Evolutionary conservation across 2,888 invertebrate species (phyloP), one percentile per base, ranked within the genome.

Genomic region (Alitta virens): DNA sequence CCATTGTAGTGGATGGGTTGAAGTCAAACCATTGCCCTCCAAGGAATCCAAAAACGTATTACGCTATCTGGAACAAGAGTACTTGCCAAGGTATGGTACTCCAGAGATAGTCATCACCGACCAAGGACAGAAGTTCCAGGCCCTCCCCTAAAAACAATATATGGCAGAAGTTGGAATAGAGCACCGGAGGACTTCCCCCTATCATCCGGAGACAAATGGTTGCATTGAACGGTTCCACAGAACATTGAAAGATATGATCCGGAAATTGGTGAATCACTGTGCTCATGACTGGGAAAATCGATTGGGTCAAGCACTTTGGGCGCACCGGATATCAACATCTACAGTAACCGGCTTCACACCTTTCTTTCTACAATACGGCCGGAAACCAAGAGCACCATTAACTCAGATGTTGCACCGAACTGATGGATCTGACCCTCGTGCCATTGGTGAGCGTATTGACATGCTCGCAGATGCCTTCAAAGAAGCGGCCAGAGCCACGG

Each of bases 141-240:
- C n/a, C 40, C n/a, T 5, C 1, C 23, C 12, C 2, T 5, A 51
- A 16, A 38, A 9, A 33, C 18, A 18, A 12, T 60, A 38, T 26
- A n/a, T 53, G 12, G 27, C 33, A 24, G 42, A 12, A 14, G 16
- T 60, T 7, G 52, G 42, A 12, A 43, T 24, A 5, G 60, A 60
- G 2, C 9, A 18, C 2, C n/a, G 60, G 16, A 9, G 18, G 1
- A 23, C 40, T 5, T 18, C 53, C 1, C 53, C 53, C 7, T 53
- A 42, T 25, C 60, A 60, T 23, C 53, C 60, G 5, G 42, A 23
- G n/a, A 53, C 60, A 1, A 60, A 60, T 40, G 60, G 60, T 3
- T 2, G 21, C 2, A 42, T 46, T 7, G 60, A 60, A 23, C 2
- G 57, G 16, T 49, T 57, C 18, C 18, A 57, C 18, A 23, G 57